Conservation (phyloP, 2,113 vertebrate species). For the Fulica atra region DNA sequence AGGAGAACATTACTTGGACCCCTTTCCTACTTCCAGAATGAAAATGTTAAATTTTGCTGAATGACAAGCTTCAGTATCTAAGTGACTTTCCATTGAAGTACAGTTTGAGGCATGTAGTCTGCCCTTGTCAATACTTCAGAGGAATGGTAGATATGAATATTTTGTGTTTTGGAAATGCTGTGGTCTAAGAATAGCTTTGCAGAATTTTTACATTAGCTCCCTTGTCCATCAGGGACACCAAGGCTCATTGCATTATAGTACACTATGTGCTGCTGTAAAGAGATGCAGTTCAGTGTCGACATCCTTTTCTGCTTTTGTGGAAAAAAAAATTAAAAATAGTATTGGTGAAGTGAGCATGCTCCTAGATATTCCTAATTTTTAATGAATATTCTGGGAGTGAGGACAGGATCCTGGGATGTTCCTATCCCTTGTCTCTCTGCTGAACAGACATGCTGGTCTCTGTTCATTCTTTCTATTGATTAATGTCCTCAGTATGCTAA, state of each 20-base stretch:
- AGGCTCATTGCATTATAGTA: not conserved
- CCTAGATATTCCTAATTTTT: not conserved
- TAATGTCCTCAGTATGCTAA: not conserved
- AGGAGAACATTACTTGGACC: not conserved
- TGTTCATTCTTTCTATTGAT: not conserved
- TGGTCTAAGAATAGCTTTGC: not conserved
- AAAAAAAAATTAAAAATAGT: not conserved
- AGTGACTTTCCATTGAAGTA: not conserved
- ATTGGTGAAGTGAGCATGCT: not conserved
- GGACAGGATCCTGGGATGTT: not conserved
- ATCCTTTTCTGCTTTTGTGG: not conserved
- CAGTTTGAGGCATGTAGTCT: not conserved
- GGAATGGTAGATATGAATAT: not conserved
- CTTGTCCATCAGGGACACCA: not conserved
- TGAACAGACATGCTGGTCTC: not conserved
- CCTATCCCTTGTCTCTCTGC: not conserved
- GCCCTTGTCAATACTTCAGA: not conserved
- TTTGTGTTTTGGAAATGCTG: not conserved
- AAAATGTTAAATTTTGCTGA: not conserved
- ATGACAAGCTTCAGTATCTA: not conserved
- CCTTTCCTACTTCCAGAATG: not conserved
- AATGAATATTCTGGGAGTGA: not conserved
- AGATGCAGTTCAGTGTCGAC: fast-evolving
- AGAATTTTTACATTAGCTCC: not conserved
- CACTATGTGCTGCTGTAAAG: not conserved